Evolutionary conservation across 2,113 vertebrate genomes (phyloP), one percentile per base, ranked within the genome.

Genomic region (Salminus brasiliensis): DNA sequence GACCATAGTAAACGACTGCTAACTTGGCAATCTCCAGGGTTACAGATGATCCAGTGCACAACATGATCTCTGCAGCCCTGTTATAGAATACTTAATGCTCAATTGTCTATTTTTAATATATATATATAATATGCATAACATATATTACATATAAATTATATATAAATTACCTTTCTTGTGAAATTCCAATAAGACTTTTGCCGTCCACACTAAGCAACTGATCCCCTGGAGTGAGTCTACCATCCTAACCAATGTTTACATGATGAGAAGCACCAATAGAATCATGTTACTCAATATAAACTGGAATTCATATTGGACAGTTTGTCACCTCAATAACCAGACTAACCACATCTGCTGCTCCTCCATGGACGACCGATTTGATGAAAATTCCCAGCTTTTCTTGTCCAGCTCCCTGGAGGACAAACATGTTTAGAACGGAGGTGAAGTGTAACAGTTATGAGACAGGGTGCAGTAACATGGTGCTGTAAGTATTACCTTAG

Each of bases 201-300:
- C 96, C 95, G 27, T 98, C 95, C 86, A 98, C 97, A 39, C 95
- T 95, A 66, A 98, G 93, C 72, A 98, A 85, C 90, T 97, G 97
- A 88, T 98, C 97, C 4, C 97, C 96, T 16, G 95, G 95, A 4
- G 94, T 91, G 68, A 98, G 84, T 11, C 93, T 92, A 15, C 97
- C 95, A 63, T 96, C 95, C 97, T 93, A 66, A 27, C 45, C 3
- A 30, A 57, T 4, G 4, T 66, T 45, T 16, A 63, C 53, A 76
- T 39, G 32, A 47, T 39, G 25, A 39, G 18, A 49, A n/a, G 6
- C 25, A 67, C 30, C 8, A 36, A 62, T 5, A 45, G 29, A 32
- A 52, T 47, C 43, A 76, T 6, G 27, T 27, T 9, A 39, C 43
- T 5, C 18, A 66, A 16, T 65, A 45, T 45, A 43, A 12, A 30